phyloP scores from a whole-genome alignment of 2,888 invertebrate species.

The Pheosia gnoma region DNA sequence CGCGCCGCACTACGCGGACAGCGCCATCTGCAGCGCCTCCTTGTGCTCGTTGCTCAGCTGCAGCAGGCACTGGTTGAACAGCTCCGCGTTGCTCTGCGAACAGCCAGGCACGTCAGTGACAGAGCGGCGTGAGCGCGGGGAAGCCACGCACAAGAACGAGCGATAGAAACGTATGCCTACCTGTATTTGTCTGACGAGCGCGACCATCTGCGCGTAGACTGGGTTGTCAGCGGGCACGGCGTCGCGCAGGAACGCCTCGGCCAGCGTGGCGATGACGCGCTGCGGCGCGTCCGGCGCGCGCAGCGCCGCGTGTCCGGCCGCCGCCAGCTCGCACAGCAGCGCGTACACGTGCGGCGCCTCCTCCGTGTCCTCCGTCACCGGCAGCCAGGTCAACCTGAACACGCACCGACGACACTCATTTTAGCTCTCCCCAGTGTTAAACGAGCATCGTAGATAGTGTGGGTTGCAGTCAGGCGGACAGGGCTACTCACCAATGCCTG shows the following conservation, averaged over 20 bases:
- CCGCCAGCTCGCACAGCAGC: conserved; percentile 97
- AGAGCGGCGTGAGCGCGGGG: not conserved
- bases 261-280: conserved; percentile 93
- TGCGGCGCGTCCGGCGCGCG: conserved; percentile 95
- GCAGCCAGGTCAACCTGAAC: conserved; percentile 94
- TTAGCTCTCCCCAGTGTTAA: too few species aligned
- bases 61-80: conserved; percentile 92
- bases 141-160: not conserved
- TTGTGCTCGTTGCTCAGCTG: conserved; percentile 92
- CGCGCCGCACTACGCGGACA: conserved; percentile 71
- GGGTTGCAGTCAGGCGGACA: too few species aligned
- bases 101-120: not conserved
- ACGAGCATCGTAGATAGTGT: too few species aligned
- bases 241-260: conserved; percentile 94
- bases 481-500: conserved; percentile 89
- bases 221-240: conserved; percentile 90
- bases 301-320: conserved; percentile 94
- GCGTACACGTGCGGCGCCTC: conserved; percentile 98
- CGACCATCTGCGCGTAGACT: conserved; percentile 91
- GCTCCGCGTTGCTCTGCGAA: conserved; percentile 87
- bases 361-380: conserved; percentile 97
- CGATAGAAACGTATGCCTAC: conserved; percentile 61
- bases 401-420: too few species aligned
- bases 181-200: conserved; percentile 94
- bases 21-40: conserved; percentile 91